Evolutionary conservation across 2,797 vertebrate genomes (phyloP), one percentile per base, ranked within the genome.

Genomic region (Poecilia picta): DNA sequence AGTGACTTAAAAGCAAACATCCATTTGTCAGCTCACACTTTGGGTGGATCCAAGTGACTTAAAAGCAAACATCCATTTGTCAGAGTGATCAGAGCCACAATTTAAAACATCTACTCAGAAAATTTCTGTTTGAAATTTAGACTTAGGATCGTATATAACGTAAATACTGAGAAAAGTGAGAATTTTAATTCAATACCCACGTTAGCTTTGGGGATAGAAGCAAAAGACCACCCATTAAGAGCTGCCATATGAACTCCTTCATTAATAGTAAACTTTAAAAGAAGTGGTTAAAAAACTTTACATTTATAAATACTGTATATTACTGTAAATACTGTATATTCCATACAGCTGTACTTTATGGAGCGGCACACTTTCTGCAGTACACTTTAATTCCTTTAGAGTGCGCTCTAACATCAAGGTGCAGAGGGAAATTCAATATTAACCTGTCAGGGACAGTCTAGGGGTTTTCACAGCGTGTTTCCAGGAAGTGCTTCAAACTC

Each of bases 311-410:
- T n/a, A 55, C 25, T n/a, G 6, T 31, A 51, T 51, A 23, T 51
- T 51, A 39, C 36, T 39, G 36, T n/a, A n/a, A 13, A n/a, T n/a
- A 55, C 25, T n/a, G 6, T 31, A 51, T 51, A 23, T 51, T 51
- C 20, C 20, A 23, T 8, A 2, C 49, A 2, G 2, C 49, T 51
- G 20, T 2, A 51, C 7, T 51, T 51, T 23, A 1, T 33, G 12
- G 3, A 13, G 47, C 11, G 2, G 8, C 45, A 12, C 43, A 25
- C 72, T 8, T 36, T 25, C 23, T 73, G 47, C 49, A 36, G 36
- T 51, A 25, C 28, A 13, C 39, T 23, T 20, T 8, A 51, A 23
- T 51, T 28, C 92, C 93, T 92, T 81, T 12, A 94, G 92, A 88
- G 82, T 13, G 92, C 76, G 92, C 91, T 66, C 77, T 91, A 66